Conservation (phyloP, 2,797 vertebrate genomes). For the Anguilla marmorata region DNA sequence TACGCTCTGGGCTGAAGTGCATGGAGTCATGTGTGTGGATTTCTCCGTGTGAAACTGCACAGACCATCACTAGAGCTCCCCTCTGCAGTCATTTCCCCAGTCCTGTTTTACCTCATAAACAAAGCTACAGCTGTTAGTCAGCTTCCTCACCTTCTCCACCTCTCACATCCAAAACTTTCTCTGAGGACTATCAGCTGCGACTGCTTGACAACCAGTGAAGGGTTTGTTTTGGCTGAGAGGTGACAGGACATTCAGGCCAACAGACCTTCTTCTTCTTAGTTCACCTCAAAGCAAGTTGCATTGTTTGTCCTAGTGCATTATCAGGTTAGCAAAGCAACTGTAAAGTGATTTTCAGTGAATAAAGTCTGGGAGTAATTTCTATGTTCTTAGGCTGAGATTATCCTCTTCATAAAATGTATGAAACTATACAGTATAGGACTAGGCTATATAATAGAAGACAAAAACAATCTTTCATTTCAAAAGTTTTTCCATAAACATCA, state of each 20-base stretch:
- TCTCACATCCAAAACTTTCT: slow-evolving; percentile 10
- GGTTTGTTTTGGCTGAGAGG: neutral
- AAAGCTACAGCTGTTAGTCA: slow-evolving; percentile 61
- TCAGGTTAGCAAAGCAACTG: neutral
- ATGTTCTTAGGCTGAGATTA: neutral
- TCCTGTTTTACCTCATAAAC: slow-evolving; percentile 68
- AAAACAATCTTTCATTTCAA: neutral
- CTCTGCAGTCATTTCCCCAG: slow-evolving; percentile 62
- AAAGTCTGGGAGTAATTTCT: neutral
- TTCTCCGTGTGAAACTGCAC: slow-evolving; percentile 66
- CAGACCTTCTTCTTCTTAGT: neutral
- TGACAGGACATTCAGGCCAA: neutral
- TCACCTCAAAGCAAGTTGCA: neutral
- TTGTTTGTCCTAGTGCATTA: neutral
- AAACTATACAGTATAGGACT: neutral
- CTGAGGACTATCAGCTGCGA: neutral
- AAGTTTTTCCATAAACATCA: neutral
- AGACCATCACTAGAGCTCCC: slow-evolving; percentile 63
- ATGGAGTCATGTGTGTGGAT: slow-evolving; percentile 58
- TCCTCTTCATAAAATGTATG: neutral
- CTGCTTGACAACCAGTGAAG: neutral
- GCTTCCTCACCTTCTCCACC: neutral
- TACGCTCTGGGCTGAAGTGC: slow-evolving; percentile 69
- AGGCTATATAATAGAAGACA: neutral
- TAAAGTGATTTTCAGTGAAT: neutral